Conservation (phyloP, 2,888 invertebrate species). For the Kryphioiulus occultus region DNA sequence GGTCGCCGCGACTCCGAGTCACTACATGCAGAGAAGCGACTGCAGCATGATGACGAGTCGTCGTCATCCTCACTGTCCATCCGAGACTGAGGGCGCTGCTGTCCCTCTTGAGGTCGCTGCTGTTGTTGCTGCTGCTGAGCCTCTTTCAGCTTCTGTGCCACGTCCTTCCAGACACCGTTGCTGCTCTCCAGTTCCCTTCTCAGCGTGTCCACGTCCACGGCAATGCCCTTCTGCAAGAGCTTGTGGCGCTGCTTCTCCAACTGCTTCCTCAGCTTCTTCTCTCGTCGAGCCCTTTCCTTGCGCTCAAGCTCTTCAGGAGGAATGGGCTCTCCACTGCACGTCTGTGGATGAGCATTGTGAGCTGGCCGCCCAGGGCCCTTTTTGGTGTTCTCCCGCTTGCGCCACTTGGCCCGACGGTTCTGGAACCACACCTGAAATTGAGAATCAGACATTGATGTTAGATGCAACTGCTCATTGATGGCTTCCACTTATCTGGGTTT, state of each 20-base stretch:
- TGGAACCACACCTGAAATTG: slow-evolving; percentile 95
- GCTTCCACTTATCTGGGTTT: no score
- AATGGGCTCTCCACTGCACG: slow-evolving; percentile 96
- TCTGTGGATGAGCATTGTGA: slow-evolving; percentile 97
- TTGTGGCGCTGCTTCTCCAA: slow-evolving; percentile 91
- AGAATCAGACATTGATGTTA: no score
- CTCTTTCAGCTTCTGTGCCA: slow-evolving; percentile 34
- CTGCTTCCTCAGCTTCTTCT: slow-evolving; percentile 80
- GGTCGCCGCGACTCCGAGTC: no score
- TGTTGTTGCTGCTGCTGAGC: slow-evolving; percentile 47
- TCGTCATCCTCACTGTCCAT: no score
- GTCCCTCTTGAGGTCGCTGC: slow-evolving; percentile 52
- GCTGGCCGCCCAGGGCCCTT: slow-evolving; percentile 98
- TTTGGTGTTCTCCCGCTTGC: slow-evolving; percentile 98
- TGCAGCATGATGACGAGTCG: no score
- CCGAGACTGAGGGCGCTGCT: no score
- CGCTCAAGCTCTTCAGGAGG: slow-evolving; percentile 71
- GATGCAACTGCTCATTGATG: no score
- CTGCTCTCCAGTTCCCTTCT: slow-evolving; percentile 84
- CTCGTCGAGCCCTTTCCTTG: slow-evolving; percentile 61
- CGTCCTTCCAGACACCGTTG: slow-evolving; percentile 59
- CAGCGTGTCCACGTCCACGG: slow-evolving; percentile 84
- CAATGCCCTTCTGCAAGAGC: slow-evolving; percentile 87
- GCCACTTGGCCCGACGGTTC: slow-evolving; percentile 98
- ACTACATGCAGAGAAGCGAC: no score